Percentiles rank a stretch among this genome's conserved stretches.
Conservation (phyloP, 2,888 invertebrate genomes). For the Mythimna loreyi region DNA sequence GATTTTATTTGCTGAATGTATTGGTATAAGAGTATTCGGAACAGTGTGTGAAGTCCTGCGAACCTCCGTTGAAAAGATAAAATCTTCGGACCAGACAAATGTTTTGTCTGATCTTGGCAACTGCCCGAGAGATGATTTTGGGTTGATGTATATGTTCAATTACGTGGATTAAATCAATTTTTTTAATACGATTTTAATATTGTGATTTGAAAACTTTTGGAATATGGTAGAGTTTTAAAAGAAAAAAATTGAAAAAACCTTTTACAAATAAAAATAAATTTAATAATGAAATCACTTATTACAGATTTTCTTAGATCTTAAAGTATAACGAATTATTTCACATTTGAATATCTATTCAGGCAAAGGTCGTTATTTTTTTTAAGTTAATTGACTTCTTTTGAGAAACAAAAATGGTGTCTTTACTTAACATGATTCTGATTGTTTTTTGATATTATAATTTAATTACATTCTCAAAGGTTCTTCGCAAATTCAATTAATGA, state of each 20-base stretch:
- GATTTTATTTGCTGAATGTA: background rate
- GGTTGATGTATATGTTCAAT: too few species aligned
- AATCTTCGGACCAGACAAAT: too few species aligned
- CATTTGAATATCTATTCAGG: background rate
- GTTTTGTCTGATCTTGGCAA: too few species aligned
- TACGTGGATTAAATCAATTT: slow-evolving; percentile 32
- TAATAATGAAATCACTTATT: background rate
- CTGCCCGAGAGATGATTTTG: too few species aligned
- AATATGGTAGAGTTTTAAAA: slow-evolving; percentile 17
- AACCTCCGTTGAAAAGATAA: too few species aligned
- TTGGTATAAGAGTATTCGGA: too few species aligned
- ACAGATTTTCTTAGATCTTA: slow-evolving; percentile 13
- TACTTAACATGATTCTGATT: slow-evolving; percentile 11
- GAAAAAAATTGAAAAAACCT: slow-evolving; percentile 8
- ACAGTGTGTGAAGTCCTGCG: too few species aligned
- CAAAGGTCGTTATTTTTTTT: slow-evolving; percentile 12
- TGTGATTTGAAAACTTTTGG: slow-evolving; percentile 4
- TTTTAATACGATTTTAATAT: slow-evolving; percentile 1
- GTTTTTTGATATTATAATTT: slow-evolving; percentile 11
- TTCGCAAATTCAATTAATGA: slow-evolving; percentile 7
- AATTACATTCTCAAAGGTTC: background rate
- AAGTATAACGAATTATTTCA: background rate
- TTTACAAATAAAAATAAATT: too few species aligned
- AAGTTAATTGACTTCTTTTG: background rate
- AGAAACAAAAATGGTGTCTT: background rate